Base-by-base conservation (phyloP, 1,140 invertebrate species). In the Cyrtorhinus lividipennis region DNA sequence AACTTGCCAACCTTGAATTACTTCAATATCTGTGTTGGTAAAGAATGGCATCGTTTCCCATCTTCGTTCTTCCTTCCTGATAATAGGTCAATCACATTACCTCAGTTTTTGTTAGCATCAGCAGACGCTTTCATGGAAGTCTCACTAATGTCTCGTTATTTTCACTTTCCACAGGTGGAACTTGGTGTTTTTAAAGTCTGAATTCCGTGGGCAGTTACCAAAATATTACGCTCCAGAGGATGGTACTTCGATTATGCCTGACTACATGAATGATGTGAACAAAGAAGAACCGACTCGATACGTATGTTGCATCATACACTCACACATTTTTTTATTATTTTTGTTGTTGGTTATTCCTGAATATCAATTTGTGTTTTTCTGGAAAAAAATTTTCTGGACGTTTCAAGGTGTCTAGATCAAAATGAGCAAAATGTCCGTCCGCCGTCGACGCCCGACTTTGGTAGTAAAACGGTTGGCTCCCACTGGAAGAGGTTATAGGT, bases 11-110 rank as follows among this genome's bases (percentile, higher is more conserved):
- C 73, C 13, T 72, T 79, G n/a, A 77, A 80, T 61, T 76, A 82
- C 59, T 81, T 88, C 2, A 90, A 90, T 67, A 82, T 99, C 8
- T 99, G 96, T 74, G 82, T 94, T 67, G 95, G 94, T 13, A 98
- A 98, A 78, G 96, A 99, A 70, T 99, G 96, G 96, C 83, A 99
- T 74, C 79, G 96, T 44, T 99, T 90, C 73, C 95, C 96, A 0
- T 88, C 87, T 26, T 92, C 87, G 62, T 99, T 98, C 77, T 97
- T 98, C 72, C 78, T 99, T n/a, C 92, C 95, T 2, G 77, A 79
- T 27, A 79, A 83, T 48, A 78, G 77, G 78, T 79, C 30, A 5
- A 38, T 38, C 30, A 38, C 30, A 38, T 38, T 38, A 8, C 5
- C 15, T 38, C 30, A 38, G 38, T 44, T 44, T 44, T 44, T 44